phyloP scores from a whole-genome alignment of 2,888 invertebrate genomes.

The Drosophila kuntzei region DNA sequence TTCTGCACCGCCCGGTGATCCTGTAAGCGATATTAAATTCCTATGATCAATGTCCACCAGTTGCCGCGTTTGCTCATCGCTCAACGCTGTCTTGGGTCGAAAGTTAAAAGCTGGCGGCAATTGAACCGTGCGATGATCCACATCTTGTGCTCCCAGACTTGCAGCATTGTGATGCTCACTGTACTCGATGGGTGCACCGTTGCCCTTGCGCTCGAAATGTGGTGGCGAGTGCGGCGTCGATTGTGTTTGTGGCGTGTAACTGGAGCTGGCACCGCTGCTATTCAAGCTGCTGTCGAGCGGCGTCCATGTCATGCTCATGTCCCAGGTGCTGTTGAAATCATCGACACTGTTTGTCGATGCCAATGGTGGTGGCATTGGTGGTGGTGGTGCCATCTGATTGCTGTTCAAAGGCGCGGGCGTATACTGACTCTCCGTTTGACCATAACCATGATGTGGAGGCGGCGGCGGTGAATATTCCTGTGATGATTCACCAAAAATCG shows the following conservation, averaged over 20 bases:
- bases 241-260: slow-evolving; percentile 51
- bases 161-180: slow-evolving; percentile 86
- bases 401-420: slow-evolving; percentile 61
- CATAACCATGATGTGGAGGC: slow-evolving; percentile 79
- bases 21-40: slow-evolving; percentile 93
- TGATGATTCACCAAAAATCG: slow-evolving; percentile 46
- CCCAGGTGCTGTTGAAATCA: slow-evolving; percentile 86
- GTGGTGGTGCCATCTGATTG: slow-evolving; percentile 66
- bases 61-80: slow-evolving; percentile 83
- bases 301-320: slow-evolving; percentile 86
- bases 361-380: slow-evolving; percentile 61
- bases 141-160: slow-evolving; percentile 86
- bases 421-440: slow-evolving; percentile 77
- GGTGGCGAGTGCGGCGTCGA: slow-evolving; percentile 89
- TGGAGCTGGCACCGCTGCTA: slow-evolving; percentile 82
- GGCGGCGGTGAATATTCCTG: slow-evolving; percentile 77
- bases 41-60: slow-evolving; percentile 93
- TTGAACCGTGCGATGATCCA: slow-evolving; percentile 88
- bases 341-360: slow-evolving; percentile 50
- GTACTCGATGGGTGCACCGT: slow-evolving; percentile 87
- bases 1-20: slow-evolving; percentile 87
- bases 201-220: slow-evolving; percentile 88
- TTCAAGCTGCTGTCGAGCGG: slow-evolving; percentile 82
- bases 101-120: slow-evolving; percentile 85
- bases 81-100: slow-evolving; percentile 73